Conservation (phyloP, 2,113 vertebrate genomes). For the Carassius auratus region DNA sequence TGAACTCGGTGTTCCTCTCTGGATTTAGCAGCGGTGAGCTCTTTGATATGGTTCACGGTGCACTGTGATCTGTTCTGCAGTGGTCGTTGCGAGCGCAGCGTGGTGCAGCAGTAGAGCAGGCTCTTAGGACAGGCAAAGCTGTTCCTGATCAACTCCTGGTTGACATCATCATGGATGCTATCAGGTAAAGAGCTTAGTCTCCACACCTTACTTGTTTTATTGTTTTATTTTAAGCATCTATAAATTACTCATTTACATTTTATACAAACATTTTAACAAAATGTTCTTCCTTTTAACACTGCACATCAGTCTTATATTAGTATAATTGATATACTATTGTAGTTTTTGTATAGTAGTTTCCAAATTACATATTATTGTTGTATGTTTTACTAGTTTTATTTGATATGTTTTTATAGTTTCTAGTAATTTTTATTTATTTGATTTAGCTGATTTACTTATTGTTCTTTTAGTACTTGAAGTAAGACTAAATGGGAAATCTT, state of each 20-base stretch:
- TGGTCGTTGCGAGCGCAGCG: constrained; percentile 73
- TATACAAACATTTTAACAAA: not conserved
- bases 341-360: too few relatives aligned
- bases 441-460: too few relatives aligned
- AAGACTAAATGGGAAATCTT: not conserved
- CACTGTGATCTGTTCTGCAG: constrained; percentile 61
- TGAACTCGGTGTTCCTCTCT: not conserved
- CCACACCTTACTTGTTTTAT: not conserved
- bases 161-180: constrained; percentile 82
- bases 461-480: too few relatives aligned
- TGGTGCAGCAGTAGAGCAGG: constrained; percentile 75
- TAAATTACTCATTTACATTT: not conserved
- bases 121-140: constrained; percentile 78
- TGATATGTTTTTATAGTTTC: not conserved
- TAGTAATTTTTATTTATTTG: not conserved
- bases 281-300: not conserved
- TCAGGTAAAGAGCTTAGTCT: constrained; percentile 76
- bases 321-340: too few relatives aligned
- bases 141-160: constrained; percentile 81
- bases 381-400: not conserved
- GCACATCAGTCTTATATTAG: too few relatives aligned
- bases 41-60: not conserved
- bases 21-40: not conserved
- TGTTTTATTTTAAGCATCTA: not conserved
- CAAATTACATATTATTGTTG: too few relatives aligned